Percentiles rank a stretch among this genome's conserved stretches.
phyloP scores from a whole-genome alignment of 2,113 vertebrate genomes.

The Siphamia tubifer region DNA sequence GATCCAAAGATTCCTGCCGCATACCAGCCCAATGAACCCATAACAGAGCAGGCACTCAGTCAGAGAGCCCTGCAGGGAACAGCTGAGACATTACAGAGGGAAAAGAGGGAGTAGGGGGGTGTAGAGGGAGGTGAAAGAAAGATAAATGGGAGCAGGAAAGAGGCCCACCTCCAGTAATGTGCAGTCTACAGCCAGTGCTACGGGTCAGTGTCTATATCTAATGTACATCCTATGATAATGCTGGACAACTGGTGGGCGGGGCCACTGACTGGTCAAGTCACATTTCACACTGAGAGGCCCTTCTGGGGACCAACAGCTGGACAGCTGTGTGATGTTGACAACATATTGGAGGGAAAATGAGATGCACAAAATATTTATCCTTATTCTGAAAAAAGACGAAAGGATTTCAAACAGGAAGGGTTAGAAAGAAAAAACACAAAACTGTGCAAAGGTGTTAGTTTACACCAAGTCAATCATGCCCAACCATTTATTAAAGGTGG shows the following conservation, averaged over 20 bases:
- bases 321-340: not conserved
- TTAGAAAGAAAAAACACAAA: no score
- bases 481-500: no score
- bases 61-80: constrained; percentile 68
- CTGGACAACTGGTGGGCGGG: constrained; percentile 43
- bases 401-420: no score
- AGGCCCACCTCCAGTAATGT: constrained; percentile 63
- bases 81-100: constrained; percentile 74
- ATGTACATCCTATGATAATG: constrained; percentile 50
- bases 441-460: no score
- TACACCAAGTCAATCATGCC: no score
- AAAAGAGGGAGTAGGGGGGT: constrained; percentile 8
- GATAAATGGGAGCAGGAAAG: constrained; percentile 66
- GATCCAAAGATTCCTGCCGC: constrained; percentile 82
- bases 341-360: not conserved
- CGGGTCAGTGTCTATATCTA: constrained; percentile 55
- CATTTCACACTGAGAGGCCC: not conserved
- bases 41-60: constrained; percentile 76
- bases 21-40: constrained; percentile 81
- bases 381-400: no score
- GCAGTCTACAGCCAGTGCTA: constrained; percentile 41
- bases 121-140: constrained; percentile 47
- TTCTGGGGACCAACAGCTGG: constrained; percentile 12
- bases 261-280: not conserved
- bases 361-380: not conserved